These are phyloP conservation scores for Pseudonaja textilis DNA, from an alignment of 2,113 vertebrate species.

Conservation along the genomic window DNA sequence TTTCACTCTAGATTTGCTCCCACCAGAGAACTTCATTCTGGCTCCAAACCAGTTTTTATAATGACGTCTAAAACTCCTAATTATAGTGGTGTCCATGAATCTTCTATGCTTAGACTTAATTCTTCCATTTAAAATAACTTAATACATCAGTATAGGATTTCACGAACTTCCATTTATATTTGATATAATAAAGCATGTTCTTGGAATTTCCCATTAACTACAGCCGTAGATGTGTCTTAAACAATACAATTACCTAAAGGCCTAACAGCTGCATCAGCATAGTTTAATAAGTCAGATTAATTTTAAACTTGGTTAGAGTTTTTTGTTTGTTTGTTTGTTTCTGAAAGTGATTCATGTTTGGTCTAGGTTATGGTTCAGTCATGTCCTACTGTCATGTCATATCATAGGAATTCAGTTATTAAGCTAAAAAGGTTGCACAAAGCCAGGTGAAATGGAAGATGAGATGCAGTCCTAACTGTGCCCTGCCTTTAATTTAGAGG, in stretches of 20 bases:
- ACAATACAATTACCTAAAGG: background rate
- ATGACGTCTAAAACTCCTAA: background rate
- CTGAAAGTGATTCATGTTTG: background rate
- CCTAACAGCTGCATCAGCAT: background rate
- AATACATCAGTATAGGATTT: background rate
- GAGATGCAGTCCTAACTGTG: background rate
- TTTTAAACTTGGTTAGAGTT: background rate
- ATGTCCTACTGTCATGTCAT: background rate
- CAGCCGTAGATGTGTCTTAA: background rate
- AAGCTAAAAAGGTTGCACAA: background rate
- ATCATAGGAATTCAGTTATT: background rate
- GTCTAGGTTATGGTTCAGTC: background rate
- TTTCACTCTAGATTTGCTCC: background rate
- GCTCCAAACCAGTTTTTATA: background rate
- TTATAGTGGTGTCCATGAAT: too few relatives aligned
- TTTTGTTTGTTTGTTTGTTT: background rate
- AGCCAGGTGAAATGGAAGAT: background rate
- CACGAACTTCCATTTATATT: background rate
- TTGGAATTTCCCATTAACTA: background rate
- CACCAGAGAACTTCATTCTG: background rate
- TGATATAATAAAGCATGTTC: background rate
- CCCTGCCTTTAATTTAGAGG: background rate
- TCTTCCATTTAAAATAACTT: background rate
- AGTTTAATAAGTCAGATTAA: background rate
- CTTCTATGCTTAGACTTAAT: background rate